Evolutionary conservation across 2,888 invertebrate species (phyloP), one percentile per base, ranked within the genome.

Genomic region (Coenonympha glycerion): DNA sequence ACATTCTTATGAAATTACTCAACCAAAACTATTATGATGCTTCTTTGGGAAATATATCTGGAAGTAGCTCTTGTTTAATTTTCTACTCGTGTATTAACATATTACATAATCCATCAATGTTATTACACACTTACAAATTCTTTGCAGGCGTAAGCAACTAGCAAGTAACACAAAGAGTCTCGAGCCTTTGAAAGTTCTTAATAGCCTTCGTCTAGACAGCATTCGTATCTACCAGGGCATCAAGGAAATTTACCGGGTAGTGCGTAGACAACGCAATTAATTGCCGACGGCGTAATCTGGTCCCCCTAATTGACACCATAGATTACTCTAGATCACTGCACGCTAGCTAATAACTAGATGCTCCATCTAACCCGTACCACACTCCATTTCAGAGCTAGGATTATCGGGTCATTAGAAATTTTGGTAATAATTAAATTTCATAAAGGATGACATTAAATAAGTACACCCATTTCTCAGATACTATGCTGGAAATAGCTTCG

Each of bases 321-420:
- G 34, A 51, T n/a, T n/a, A n/a, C n/a, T n/a, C n/a, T n/a, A n/a
- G n/a, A n/a, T n/a, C n/a, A n/a, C n/a, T n/a, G n/a, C n/a, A n/a
- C n/a, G n/a, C n/a, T n/a, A n/a, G n/a, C n/a, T n/a, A n/a, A n/a
- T 54, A 51, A 51, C 47, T 11, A 21, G 34, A 44, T 33, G 41
- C 46, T 40, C 45, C 51, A 47, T 40, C 52, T 40, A 24, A 39
- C 39, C 31, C 40, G 42, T 15, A 6, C 11, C 36, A 45, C 51
- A 45, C 51, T 9, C 33, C 51, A 52, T 54, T 52, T 40, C 22
- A 18, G 28, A 52, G 33, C 18, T 45, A 44, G 50, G 30, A 22
- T 39, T 28, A 33, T 28, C 40, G 47, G 28, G 34, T 47, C 51
- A 52, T 54, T 54, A 54, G 31, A 47, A 51, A 34, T 47, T 34